phyloP scores from a whole-genome alignment of 2,797 vertebrate species.

The Rhynchonycteris naso region DNA sequence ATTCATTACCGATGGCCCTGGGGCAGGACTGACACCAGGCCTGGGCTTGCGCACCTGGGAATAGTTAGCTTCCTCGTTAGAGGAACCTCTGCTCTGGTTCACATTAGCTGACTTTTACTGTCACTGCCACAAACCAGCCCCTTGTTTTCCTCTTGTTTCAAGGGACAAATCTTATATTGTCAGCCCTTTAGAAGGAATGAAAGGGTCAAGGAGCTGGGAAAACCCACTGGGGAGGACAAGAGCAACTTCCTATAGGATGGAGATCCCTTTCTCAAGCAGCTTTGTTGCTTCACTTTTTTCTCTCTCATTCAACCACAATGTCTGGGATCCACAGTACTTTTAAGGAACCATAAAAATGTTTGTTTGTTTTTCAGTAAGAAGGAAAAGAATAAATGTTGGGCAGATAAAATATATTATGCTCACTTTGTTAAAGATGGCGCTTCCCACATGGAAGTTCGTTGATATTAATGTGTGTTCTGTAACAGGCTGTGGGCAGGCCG shows the following conservation, averaged over 20 bases:
- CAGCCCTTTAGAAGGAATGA: not conserved
- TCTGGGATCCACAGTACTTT: not conserved
- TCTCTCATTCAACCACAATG: not conserved
- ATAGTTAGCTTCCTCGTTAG: slow-evolving; percentile 73
- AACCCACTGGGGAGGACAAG: not conserved
- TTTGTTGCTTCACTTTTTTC: not conserved
- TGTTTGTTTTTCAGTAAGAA: slow-evolving; percentile 28
- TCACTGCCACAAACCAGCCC: not conserved
- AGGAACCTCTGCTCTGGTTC: slow-evolving; percentile 50
- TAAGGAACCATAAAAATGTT: not conserved
- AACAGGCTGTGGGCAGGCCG: too few relatives aligned
- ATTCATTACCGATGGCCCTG: slow-evolving; percentile 62
- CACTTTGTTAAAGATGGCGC: too few relatives aligned
- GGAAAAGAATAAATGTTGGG: too few relatives aligned
- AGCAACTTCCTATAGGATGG: accelerated
- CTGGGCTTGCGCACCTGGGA: slow-evolving; percentile 47
- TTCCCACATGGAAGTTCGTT: too few relatives aligned
- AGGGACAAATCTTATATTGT: not conserved
- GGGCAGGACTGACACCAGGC: slow-evolving; percentile 48
- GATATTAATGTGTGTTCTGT: too few relatives aligned
- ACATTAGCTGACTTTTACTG: not conserved
- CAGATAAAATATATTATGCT: too few relatives aligned
- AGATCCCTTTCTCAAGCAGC: not conserved
- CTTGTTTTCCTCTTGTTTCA: slow-evolving; percentile 16
- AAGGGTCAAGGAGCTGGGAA: not conserved